These are phyloP conservation scores for Torymus aiolomorphi DNA, from an alignment of 2,888 invertebrate species.

Conservation along the genomic window DNA sequence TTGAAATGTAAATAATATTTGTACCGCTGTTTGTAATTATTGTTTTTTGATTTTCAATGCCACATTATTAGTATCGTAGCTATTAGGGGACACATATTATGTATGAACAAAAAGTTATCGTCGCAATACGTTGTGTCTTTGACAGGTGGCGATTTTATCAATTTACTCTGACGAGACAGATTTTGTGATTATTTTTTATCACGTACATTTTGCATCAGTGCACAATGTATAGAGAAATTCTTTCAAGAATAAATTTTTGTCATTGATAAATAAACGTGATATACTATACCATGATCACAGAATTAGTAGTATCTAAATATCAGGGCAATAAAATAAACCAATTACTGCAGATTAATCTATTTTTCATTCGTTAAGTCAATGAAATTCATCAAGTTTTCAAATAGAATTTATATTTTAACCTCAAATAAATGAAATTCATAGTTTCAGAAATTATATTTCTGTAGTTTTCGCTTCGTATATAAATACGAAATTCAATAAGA, in stretches of 20 bases:
- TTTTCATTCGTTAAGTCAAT: not conserved
- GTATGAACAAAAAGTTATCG: slow-evolving; percentile 12
- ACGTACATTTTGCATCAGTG: slow-evolving; percentile 16
- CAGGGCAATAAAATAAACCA: not conserved
- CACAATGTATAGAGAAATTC: slow-evolving; percentile 15
- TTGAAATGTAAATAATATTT: too few relatives aligned
- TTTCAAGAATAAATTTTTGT: slow-evolving; percentile 25
- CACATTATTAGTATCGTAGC: too few relatives aligned
- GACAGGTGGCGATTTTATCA: slow-evolving; percentile 32
- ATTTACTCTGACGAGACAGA: slow-evolving; percentile 32
- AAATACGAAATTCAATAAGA: too few relatives aligned
- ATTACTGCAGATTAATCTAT: not conserved
- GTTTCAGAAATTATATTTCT: too few relatives aligned
- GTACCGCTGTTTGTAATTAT: too few relatives aligned
- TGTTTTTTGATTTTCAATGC: too few relatives aligned
- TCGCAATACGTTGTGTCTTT: slow-evolving; percentile 13
- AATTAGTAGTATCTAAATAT: too few relatives aligned
- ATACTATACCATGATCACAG: too few relatives aligned
- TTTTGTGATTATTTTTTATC: slow-evolving; percentile 41
- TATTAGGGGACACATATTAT: not conserved
- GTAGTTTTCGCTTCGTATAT: too few relatives aligned
- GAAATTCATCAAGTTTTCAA: not conserved
- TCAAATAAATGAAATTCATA: too few relatives aligned
- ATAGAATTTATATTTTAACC: too few relatives aligned
- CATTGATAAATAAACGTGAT: slow-evolving; percentile 14